Evolutionary conservation across 35 echinoderm and acorn worm genomes (phyloP), one percentile per base, ranked within the genome.

Genomic region (Stichopus chloronotus): DNA sequence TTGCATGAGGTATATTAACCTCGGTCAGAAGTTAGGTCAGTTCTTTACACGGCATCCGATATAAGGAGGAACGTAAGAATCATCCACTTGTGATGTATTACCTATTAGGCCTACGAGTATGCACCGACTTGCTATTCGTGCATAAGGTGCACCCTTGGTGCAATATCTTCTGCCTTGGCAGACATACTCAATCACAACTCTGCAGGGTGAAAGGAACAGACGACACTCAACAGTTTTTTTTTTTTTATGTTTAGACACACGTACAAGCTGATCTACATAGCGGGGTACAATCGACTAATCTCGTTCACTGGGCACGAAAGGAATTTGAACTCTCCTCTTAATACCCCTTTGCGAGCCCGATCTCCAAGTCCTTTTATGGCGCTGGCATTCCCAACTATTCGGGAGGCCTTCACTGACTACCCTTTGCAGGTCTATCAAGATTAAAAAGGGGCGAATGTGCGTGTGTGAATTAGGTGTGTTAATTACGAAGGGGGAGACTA

Each of bases 391-490:
- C 87, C 59, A 89, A 54, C 87, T 59, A 63, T 63, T 89, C 87
- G 11, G 87, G 87, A 89, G 87, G 87, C 87, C 87, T 72, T 30
- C 60, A 65, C 19, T 43, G 30, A 65, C 87, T 89, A 71, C 65
- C 87, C 87, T 61, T 85, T 58, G 54, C 82, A 9, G 87, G 59
- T 72, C 87, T 65, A 52, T 52, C 65, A 55, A 72, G 9, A 71
- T 89, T 89, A 74, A 43, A 89, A 89, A 71, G 87, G 87, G 87
- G 87, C 87, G 87, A 89, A 25, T 61, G 60, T 14, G 87, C 87
- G 87, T 52, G 87, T 89, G 87, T 63, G 87, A 89, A 89, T 89
- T 89, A 89, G 87, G 87, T 89, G 87, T 72, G 87, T 89, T 89
- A 89, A 89, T 89, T 71, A 89, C 61, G 59, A 71, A 54, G 57